phyloP scores from a whole-genome alignment of 2,888 invertebrate genomes.

The Cetonia aurata region DNA sequence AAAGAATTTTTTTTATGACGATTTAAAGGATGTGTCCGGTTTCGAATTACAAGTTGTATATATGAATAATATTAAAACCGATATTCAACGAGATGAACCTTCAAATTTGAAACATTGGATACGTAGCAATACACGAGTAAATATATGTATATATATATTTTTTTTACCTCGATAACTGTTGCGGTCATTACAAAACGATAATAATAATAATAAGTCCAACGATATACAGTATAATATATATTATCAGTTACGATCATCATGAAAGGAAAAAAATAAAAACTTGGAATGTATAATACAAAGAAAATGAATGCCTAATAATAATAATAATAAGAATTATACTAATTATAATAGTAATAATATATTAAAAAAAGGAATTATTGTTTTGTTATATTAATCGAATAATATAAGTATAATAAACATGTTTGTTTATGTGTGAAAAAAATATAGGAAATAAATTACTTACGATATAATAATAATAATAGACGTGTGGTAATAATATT shows the following conservation, averaged over 20 bases:
- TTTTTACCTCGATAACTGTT: too few relatives aligned
- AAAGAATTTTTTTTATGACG: too few relatives aligned
- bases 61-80: too few relatives aligned
- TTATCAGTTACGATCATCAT: conserved; percentile 30
- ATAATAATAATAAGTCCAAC: conserved; percentile 27
- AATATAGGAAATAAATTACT: conserved; percentile 52
- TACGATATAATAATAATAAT: conserved; percentile 42
- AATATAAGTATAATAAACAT: conserved; percentile 14
- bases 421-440: conserved; percentile 29
- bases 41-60: too few relatives aligned
- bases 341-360: conserved; percentile 36
- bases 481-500: conserved; percentile 22
- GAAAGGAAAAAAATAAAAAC: conserved; percentile 50
- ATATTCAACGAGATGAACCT: too few relatives aligned
- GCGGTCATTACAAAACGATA: background rate
- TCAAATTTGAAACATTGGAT: too few relatives aligned
- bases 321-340: conserved; percentile 43
- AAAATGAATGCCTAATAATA: conserved; percentile 55
- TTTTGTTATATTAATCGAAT: conserved; percentile 42
- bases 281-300: conserved; percentile 60
- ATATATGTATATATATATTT: too few relatives aligned
- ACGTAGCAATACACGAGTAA: too few relatives aligned
- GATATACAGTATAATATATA: conserved; percentile 45
- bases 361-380: conserved; percentile 47
- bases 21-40: too few relatives aligned